phyloP scores from a whole-genome alignment of 2,113 vertebrate species.

The Cygnus buccinator region DNA sequence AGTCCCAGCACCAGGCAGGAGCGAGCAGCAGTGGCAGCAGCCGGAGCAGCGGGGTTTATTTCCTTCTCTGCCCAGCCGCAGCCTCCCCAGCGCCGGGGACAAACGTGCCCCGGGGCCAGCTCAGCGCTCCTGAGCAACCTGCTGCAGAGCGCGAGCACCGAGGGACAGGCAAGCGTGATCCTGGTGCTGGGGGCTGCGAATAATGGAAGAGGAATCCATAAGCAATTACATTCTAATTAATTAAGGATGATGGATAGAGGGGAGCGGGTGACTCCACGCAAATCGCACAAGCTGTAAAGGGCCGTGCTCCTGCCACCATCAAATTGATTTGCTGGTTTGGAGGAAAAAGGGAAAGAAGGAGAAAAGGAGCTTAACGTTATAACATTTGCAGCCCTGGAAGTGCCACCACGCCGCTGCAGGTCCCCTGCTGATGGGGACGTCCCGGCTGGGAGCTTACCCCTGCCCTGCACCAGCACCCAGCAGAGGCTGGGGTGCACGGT shows the following conservation, averaged over 20 bases:
- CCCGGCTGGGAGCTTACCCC: fast-evolving
- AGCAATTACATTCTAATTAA: slow-evolving; percentile 78
- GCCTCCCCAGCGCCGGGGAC: fast-evolving
- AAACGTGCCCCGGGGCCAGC: fast-evolving
- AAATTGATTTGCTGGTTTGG: slow-evolving; percentile 47
- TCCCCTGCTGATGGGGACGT: fast-evolving
- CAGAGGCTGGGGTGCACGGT: fast-evolving
- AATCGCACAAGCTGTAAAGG: slow-evolving; percentile 3
- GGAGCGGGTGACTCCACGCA: not conserved
- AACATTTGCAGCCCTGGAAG: not conserved
- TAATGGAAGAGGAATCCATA: slow-evolving; percentile 67
- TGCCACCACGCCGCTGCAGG: fast-evolving
- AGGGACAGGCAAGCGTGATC: slow-evolving; percentile 7
- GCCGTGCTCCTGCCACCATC: slow-evolving; percentile 33
- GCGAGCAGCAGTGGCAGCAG: not conserved
- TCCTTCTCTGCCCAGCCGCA: not conserved
- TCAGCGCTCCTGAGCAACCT: not conserved
- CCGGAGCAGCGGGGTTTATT: not conserved
- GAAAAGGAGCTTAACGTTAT: fast-evolving
- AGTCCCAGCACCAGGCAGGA: not conserved
- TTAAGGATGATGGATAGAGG: slow-evolving; percentile 73
- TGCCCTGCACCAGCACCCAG: fast-evolving
- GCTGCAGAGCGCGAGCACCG: not conserved
- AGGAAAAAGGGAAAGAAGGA: too few relatives aligned
- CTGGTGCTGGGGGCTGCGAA: slow-evolving; percentile 7